Evolutionary conservation across 37 sponge, comb jelly and placozoan species (phyloP), one percentile per base, ranked within the genome.

Genomic region (Aplysina aerophoba): DNA sequence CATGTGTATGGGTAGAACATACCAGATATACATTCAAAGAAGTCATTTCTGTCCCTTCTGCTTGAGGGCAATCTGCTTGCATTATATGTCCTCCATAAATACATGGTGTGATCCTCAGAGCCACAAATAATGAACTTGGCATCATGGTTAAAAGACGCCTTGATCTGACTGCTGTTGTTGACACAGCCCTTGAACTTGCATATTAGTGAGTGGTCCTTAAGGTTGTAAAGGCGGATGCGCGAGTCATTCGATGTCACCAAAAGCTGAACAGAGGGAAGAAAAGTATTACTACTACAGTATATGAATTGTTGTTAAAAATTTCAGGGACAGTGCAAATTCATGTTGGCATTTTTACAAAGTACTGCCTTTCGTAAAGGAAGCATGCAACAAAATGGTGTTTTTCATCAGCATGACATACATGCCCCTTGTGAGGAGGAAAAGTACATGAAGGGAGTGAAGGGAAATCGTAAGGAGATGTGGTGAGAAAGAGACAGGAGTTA

Each of bases 191-290:
- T 97, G 85, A 95, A 97, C 82, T 97, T 97, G 80, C 98, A 97
- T 13, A 87, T 80, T 30, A 97, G 77, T 8, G 91, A 88, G 34
- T 91, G 92, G 79, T 97, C 98, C 66, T 85, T 91, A 24, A 97
- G 83, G 63, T 97, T 95, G 87, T 97, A 97, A 12, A 97, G 88
- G 15, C 98, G 87, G 0, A 97, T 64, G 4, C 98, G 89, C 14
- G 98, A 97, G 81, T 97, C 98, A 89, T 97, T 97, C 4, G 96
- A 91, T n/a, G 98, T 93, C 30, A 97, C 92, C 37, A 97, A 68
- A 12, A 97, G 36, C 95, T 94, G 78, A 15, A 79, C 16, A 35
- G 14, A 61, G 40, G 63, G 55, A 2, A 79, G 36, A 57, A 77
- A n/a, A n/a, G n/a, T n/a, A n/a, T n/a, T n/a, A n/a, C n/a, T n/a